phyloP scores from a whole-genome alignment of 2,113 vertebrate species.

The Zootoca vivipara region DNA sequence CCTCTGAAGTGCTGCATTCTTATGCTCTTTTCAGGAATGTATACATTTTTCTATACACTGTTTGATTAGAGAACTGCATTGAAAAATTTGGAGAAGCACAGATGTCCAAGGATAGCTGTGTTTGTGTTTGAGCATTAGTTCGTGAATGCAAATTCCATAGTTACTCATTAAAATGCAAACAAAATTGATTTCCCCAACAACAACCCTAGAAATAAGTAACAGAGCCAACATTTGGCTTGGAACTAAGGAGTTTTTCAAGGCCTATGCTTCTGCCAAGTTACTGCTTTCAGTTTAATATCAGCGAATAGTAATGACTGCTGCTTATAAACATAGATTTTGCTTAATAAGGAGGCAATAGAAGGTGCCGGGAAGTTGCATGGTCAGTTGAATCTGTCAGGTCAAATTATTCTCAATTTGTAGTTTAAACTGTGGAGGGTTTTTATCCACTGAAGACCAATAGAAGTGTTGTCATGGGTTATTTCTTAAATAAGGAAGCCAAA shows the following conservation, averaged over 20 bases:
- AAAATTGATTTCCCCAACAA: too few relatives aligned
- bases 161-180: too few relatives aligned
- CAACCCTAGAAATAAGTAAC: not conserved
- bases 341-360: slow-evolving; percentile 62
- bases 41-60: too few relatives aligned
- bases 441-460: slow-evolving; percentile 3
- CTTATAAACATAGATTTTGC: slow-evolving; percentile 63
- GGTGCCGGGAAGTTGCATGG: slow-evolving; percentile 65
- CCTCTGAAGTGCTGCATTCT: too few relatives aligned
- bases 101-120: too few relatives aligned
- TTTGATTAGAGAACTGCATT: too few relatives aligned
- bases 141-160: too few relatives aligned
- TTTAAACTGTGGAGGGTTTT: slow-evolving; percentile 18
- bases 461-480: not conserved
- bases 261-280: slow-evolving; percentile 56
- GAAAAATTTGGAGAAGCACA: too few relatives aligned
- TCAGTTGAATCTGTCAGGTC: slow-evolving; percentile 69
- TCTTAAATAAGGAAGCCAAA: slow-evolving; percentile 22
- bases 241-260: slow-evolving; percentile 19
- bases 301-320: slow-evolving; percentile 58
- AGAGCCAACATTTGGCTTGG: slow-evolving; percentile 15
- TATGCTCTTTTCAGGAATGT: too few relatives aligned
- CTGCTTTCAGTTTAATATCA: slow-evolving; percentile 42
- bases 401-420: slow-evolving; percentile 66
- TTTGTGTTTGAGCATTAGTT: too few relatives aligned